Evolutionary conservation across 2,113 vertebrate species (phyloP), one percentile per base, ranked within the genome.

Genomic region (Scomber japonicus): DNA sequence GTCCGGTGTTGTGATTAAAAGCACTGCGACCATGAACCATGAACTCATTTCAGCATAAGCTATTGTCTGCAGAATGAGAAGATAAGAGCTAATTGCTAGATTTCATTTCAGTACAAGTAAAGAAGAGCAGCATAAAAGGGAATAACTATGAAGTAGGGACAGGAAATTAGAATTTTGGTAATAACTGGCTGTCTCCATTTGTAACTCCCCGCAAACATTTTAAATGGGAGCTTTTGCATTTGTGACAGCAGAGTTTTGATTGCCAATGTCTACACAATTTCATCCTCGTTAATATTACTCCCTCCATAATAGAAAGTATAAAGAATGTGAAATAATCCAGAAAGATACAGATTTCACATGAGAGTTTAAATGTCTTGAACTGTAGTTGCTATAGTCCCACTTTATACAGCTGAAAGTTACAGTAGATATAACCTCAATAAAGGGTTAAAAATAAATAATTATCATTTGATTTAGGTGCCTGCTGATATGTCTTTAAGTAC

Each of bases 1-100:
- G 81, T 85, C 72, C 86, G 9, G 70, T 80, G 82, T 63, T 89
- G 88, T 93, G 89, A 93, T 93, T 93, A 92, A 88, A 90, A 89
- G 71, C 68, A 62, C 62, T 4, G 72, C 30, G 5, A 67, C 81
- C 80, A 64, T 84, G 84, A 88, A 85, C 87, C 88, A 81, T 87
- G 85, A 89, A 86, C 89, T 81, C 74, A 83, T 92, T 89, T 81
- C 73, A 46, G 57, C 48, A 53, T 27, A 9, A 40, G 63, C 88
- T 83, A 82, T 88, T 91, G 92, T 92, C 80, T 79, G 82, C 72
- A 70, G 62, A 78, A 82, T 54, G 60, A 85, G 71, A 69, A 31
- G 88, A 93, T 91, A 89, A 92, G 89, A 55, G 73, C 85, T 91
- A 92, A 93, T 91, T 65, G 84, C 75, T 27, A 54, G 81, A 54